phyloP scores from a whole-genome alignment of 2,888 invertebrate species.

The Mechanitis messenoides region DNA sequence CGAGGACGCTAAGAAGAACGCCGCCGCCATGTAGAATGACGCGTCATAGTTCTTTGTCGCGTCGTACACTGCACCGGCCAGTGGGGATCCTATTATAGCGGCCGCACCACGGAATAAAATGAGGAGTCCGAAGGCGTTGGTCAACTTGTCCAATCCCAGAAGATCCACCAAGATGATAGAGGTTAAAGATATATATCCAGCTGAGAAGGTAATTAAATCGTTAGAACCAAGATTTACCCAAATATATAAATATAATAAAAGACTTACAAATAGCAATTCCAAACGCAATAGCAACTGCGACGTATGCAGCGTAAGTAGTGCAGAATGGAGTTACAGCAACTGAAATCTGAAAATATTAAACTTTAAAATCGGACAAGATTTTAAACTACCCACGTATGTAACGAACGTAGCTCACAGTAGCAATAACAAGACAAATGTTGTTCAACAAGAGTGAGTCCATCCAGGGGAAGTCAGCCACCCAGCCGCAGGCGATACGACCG shows the following conservation, averaged over 20 bases:
- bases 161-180: slow-evolving; percentile 98
- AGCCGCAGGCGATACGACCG: slow-evolving; percentile 92
- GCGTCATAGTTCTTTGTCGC: slow-evolving; percentile 89
- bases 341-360: slow-evolving; percentile 61
- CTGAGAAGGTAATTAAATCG: slow-evolving; percentile 69
- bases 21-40: slow-evolving; percentile 95
- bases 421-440: slow-evolving; percentile 92
- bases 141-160: slow-evolving; percentile 95
- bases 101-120: slow-evolving; percentile 97
- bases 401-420: slow-evolving; percentile 77
- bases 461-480: slow-evolving; percentile 92
- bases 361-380: neutral
- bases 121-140: slow-evolving; percentile 97
- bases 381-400: too few relatives aligned
- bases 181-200: slow-evolving; percentile 97
- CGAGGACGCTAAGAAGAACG: slow-evolving; percentile 89
- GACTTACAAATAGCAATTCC: slow-evolving; percentile 92
- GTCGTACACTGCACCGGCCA: slow-evolving; percentile 93
- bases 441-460: slow-evolving; percentile 95
- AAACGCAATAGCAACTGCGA: slow-evolving; percentile 90
- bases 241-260: neutral
- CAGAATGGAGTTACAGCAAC: slow-evolving; percentile 92
- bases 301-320: slow-evolving; percentile 83
- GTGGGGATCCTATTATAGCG: slow-evolving; percentile 89
- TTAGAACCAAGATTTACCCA: neutral